A percentile compares a stretch with the other conserved stretches of the same genome.
These are phyloP conservation scores for Diorhabda sublineata DNA, from an alignment of 1,140 invertebrate species.

Conservation along the genomic window DNA sequence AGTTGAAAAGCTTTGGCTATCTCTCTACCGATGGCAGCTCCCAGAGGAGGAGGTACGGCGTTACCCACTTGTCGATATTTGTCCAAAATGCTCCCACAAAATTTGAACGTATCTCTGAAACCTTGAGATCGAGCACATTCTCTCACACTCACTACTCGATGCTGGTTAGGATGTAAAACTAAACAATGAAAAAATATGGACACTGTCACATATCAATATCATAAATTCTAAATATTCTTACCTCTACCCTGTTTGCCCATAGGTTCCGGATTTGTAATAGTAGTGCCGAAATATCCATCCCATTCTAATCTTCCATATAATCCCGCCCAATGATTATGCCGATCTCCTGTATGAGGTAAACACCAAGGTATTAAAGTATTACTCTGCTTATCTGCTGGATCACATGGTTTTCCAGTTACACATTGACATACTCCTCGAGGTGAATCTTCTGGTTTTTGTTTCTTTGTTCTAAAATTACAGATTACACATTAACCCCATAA, in stretches of 20 bases:
- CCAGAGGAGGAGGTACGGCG: conserved; percentile 81
- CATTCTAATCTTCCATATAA: conserved; percentile 74
- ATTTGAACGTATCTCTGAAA: conserved; percentile 75
- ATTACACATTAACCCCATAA: too few species aligned
- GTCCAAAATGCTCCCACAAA: conserved; percentile 72
- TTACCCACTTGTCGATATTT: conserved; percentile 85
- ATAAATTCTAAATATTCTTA: conserved; percentile 11
- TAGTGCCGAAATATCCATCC: conserved; percentile 84
- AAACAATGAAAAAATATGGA: conserved; percentile 11
- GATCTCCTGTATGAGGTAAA: conserved; percentile 80
- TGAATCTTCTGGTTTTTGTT: conserved; percentile 59
- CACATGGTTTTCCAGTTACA: conserved; percentile 61
- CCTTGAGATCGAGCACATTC: conserved; percentile 86
- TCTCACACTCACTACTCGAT: conserved; percentile 76
- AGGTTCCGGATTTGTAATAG: conserved; percentile 84
- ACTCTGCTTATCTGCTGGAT: conserved; percentile 71
- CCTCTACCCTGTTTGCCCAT: conserved; percentile 80
- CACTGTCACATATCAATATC: background rate
- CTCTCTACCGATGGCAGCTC: conserved; percentile 70
- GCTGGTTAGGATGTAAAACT: conserved; percentile 78
- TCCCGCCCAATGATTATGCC: conserved; percentile 82
- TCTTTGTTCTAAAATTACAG: conserved; percentile 57
- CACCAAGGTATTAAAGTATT: conserved; percentile 90
- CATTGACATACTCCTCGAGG: conserved; percentile 78
- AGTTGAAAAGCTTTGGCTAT: conserved; percentile 53